Evolutionary conservation across 1,140 invertebrate species (phyloP).

Genomic region (Choristoneura fumiferana): DNA sequence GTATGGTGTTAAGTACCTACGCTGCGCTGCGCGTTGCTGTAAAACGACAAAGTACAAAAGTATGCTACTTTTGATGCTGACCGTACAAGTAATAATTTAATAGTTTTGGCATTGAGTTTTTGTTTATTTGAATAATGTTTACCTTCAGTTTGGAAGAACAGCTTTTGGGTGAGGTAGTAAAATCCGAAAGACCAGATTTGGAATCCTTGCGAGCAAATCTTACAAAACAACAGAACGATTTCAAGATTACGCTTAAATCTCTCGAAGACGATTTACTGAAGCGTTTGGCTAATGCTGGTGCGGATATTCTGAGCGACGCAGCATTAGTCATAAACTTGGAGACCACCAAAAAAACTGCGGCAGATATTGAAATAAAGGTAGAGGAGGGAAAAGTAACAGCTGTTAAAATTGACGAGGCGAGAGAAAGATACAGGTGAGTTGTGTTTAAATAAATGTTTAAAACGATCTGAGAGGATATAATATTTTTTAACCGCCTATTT

Average conservation of each 20-base stretch:
- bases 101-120: no score
- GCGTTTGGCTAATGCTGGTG: conserved; percentile 91
- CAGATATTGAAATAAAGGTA: conserved; percentile 92
- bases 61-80: no score
- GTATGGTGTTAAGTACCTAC: no score
- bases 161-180: conserved; percentile 94
- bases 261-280: conserved; percentile 94
- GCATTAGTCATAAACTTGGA: conserved; percentile 95
- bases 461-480: no score
- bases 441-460: no score
- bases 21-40: no score
- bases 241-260: conserved; percentile 94
- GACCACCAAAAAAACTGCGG: conserved; percentile 94
- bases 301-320: conserved; percentile 94
- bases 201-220: conserved; percentile 86
- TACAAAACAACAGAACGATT: conserved; percentile 96
- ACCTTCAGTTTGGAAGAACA: conserved; percentile 89
- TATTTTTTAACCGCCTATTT: no score
- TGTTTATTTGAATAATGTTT: no score
- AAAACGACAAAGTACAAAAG: no score
- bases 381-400: conserved; percentile 91
- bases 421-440: conserved; percentile 87
- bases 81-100: no score
- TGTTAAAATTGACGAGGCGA: conserved; percentile 92
- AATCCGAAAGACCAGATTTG: conserved; percentile 94